Evolutionary conservation across 2,797 vertebrate species (phyloP).

Genomic region (Acanthurus lineatus): DNA sequence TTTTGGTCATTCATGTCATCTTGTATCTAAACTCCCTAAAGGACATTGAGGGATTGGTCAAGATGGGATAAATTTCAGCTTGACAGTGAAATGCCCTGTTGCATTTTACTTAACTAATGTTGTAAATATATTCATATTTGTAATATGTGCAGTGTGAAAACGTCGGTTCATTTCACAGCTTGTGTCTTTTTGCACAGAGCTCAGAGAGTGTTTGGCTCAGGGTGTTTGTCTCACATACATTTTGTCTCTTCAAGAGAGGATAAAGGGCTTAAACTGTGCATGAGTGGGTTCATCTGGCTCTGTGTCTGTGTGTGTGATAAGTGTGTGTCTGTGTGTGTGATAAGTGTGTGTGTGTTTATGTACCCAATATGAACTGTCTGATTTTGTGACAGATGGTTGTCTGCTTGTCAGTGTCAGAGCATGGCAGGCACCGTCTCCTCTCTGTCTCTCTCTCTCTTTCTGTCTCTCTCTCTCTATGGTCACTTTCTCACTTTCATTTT

Average conservation of each 20-base stretch:
- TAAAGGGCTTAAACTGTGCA: constrained; percentile 42
- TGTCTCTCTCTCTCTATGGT: background rate
- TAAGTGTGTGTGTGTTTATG: background rate
- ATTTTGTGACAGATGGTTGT: constrained; percentile 60
- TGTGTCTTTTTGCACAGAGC: background rate
- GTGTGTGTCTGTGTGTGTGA: background rate
- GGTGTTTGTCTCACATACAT: constrained; percentile 46
- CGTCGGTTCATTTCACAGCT: too few relatives aligned
- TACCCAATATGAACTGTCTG: constrained; percentile 33
- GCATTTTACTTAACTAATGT: too few relatives aligned
- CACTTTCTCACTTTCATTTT: constrained; percentile 36
- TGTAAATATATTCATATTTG: too few relatives aligned
- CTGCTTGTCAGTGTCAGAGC: constrained; percentile 62
- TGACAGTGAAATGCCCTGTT: too few relatives aligned
- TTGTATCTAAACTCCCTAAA: background rate
- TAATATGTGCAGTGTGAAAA: too few relatives aligned
- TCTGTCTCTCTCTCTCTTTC: background rate
- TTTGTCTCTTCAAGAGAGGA: constrained; percentile 48
- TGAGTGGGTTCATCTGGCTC: constrained; percentile 22
- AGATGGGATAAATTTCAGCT: too few relatives aligned
- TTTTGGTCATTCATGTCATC: background rate
- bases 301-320: background rate
- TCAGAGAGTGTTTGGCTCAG: too few relatives aligned
- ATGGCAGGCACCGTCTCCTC: constrained; percentile 68
- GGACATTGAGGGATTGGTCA: too few relatives aligned